Conservation (phyloP, 2,888 invertebrate species). For the Leptinotarsa haldemani region DNA sequence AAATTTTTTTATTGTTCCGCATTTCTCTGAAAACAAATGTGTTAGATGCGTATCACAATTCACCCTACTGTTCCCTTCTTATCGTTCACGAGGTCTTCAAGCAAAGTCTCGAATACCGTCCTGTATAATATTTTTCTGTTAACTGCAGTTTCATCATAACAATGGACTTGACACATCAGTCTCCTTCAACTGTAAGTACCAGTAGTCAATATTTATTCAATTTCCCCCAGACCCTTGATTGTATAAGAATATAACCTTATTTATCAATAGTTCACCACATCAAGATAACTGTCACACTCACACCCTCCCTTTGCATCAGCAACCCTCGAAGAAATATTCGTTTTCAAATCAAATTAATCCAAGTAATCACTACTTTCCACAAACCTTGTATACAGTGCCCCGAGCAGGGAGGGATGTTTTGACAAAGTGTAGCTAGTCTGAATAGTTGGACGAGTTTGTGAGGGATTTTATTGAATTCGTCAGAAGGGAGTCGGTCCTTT, state of each 20-base stretch:
- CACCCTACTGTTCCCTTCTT: no score
- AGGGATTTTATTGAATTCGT: constrained; percentile 30
- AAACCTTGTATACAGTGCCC: constrained; percentile 3
- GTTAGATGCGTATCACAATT: no score
- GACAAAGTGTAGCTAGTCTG: constrained; percentile 18
- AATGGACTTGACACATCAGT: neutral
- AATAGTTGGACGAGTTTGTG: constrained; percentile 10
- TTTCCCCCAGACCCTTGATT: constrained; percentile 16
- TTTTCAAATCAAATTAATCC: constrained; percentile 20
- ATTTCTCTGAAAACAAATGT: no score
- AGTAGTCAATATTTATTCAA: constrained; percentile 9
- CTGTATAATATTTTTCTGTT: no score
- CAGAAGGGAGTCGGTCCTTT: constrained; percentile 22
- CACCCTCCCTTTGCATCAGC: constrained; percentile 23
- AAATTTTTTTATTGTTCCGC: no score
- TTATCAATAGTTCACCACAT: constrained; percentile 33
- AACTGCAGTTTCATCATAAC: neutral
- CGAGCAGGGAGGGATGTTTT: constrained; percentile 6
- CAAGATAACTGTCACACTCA: constrained; percentile 39
- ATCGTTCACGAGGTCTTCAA: no score
- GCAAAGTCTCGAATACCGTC: no score
- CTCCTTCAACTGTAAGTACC: neutral
- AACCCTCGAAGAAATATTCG: constrained; percentile 18
- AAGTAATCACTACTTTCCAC: constrained; percentile 20
- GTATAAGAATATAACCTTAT: constrained; percentile 24